Evolutionary conservation across 2,113 vertebrate species (phyloP).

Genomic region (Leucopsar rothschildi): DNA sequence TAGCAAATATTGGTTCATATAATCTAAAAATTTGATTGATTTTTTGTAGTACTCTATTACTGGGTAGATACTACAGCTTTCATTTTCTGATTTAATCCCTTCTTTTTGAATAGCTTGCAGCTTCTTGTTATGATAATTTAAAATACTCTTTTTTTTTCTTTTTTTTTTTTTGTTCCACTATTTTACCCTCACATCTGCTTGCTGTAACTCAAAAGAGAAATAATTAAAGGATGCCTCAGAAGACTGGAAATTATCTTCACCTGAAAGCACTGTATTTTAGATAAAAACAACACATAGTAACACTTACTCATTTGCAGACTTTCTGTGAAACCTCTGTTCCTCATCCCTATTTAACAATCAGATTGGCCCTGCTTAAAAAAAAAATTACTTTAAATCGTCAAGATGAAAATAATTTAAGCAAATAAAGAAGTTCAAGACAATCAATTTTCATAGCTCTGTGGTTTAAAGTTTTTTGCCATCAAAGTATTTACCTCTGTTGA

Average conservation of each 20-base stretch:
- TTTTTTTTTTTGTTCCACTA: too few relatives aligned
- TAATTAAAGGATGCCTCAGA: background rate
- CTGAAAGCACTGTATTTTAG: background rate
- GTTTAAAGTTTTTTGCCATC: background rate
- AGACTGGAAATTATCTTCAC: background rate
- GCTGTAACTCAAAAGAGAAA: background rate
- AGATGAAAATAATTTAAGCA: background rate
- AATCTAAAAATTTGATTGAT: background rate
- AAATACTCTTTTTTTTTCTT: background rate
- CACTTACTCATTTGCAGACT: background rate
- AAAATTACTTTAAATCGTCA: background rate
- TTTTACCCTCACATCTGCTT: background rate
- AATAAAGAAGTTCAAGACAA: background rate
- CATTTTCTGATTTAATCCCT: background rate
- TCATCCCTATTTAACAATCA: background rate
- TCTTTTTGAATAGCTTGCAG: background rate
- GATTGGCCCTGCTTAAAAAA: background rate
- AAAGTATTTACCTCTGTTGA: background rate
- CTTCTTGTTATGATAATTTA: background rate
- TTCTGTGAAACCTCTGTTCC: background rate
- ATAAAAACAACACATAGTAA: background rate
- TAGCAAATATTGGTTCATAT: background rate
- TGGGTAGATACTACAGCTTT: background rate
- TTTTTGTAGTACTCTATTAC: background rate
- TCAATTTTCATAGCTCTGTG: background rate